These are phyloP conservation scores for Tenualosa ilisha DNA, from an alignment of 2,797 vertebrate genomes.

Conservation along the genomic window DNA sequence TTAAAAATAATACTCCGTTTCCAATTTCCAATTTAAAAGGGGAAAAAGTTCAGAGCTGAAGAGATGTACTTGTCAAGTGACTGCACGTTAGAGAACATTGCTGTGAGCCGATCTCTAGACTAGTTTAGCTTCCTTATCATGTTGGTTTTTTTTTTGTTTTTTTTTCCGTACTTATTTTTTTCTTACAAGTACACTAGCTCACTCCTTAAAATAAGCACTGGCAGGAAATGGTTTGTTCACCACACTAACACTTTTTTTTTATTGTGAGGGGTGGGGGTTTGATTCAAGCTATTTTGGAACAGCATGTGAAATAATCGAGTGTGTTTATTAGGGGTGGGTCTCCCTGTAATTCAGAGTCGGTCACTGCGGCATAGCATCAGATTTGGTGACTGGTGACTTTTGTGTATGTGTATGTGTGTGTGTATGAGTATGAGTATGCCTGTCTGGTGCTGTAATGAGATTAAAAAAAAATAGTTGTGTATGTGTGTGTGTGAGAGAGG, in stretches of 20 bases:
- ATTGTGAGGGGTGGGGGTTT: not conserved
- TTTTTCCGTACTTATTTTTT: no score
- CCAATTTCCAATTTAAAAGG: not conserved
- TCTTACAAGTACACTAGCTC: slow-evolving; percentile 45
- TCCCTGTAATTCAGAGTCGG: not conserved
- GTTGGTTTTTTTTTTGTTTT: no score
- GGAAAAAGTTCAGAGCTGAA: not conserved
- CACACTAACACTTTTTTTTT: not conserved
- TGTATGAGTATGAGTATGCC: slow-evolving; percentile 17
- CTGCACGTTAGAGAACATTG: not conserved
- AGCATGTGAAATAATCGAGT: slow-evolving; percentile 17
- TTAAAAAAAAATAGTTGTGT: not conserved
- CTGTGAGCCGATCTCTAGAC: not conserved
- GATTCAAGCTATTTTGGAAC: not conserved
- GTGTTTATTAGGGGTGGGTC: not conserved
- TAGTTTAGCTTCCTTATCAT: not conserved
- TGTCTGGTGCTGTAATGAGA: not conserved
- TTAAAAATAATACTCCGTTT: not conserved
- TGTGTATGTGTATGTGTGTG: slow-evolving; percentile 17
- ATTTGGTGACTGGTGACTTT: not conserved
- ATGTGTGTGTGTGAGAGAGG: not conserved
- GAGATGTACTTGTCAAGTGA: not conserved
- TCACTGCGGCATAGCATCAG: not conserved
- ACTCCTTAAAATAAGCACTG: slow-evolving; percentile 63
- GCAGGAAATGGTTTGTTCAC: slow-evolving; percentile 67